Base-by-base conservation (phyloP, 2,797 vertebrate genomes). In the Danionella dracula region DNA sequence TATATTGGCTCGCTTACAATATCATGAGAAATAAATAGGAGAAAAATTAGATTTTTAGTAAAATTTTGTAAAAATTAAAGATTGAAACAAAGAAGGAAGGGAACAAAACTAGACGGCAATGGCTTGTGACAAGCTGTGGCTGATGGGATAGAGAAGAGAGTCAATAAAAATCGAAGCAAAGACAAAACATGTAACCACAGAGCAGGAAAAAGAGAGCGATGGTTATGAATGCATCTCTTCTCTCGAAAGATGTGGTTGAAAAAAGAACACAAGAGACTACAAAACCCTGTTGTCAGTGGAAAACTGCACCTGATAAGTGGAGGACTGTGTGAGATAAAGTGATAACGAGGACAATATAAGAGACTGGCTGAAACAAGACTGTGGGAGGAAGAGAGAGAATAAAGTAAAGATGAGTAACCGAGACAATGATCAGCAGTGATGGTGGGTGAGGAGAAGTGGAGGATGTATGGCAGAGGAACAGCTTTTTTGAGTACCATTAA, bases 401-500 rank as follows among this genome's bases (percentile, higher is more conserved):
- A 38, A 49, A 54, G 19, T 9, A 23, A 42, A 10, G 50, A 75
- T 83, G 80, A 83, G 86, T 86, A 89, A 89, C 83, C 83, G 87
- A 87, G 84, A 86, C 79, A 72, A 85, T 88, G 85, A 88, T 88
- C 78, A 84, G 82, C 84, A 81, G 81, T 83, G 86, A 90, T 86
- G 82, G 84, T 38, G 75, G 79, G 69, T 76, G 76, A 63, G 72
- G 78, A 77, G 73, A 60, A 63, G 64, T 57, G 66, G 80, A 83
- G 82, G 81, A 86, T 53, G 20, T 79, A 64, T 59, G 69, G 27
- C 53, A 78, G 27, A 78, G 80, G 74, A 79, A 76, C 65, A 70
- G 79, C 71, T 59, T 73, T 78, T 70, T 37, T 56, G 70, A 66
- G 76, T 79, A 48, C n/a, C 27, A 49, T 31, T 19, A 70, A 67